A percentile compares a stretch with the other conserved stretches of the same genome.
Evolutionary conservation across 1,140 invertebrate genomes (phyloP).

Genomic region (Cydia amplana): DNA sequence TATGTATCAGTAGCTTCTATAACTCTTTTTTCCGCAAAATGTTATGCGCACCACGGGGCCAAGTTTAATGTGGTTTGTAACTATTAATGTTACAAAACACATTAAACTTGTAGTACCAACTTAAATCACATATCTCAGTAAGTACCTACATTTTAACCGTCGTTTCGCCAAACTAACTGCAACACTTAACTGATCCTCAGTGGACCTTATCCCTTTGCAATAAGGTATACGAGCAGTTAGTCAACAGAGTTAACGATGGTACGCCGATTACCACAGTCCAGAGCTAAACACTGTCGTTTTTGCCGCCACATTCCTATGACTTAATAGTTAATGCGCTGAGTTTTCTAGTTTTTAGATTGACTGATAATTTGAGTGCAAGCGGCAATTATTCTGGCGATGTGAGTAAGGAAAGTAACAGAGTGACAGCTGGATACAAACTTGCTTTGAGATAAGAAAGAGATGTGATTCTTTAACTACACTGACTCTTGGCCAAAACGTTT

Average conservation of each 20-base stretch:
- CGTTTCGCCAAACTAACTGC: not conserved
- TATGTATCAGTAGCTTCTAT: not conserved
- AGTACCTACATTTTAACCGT: not conserved
- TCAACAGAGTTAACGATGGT: not conserved
- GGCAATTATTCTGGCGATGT: not conserved
- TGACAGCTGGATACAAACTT: not conserved
- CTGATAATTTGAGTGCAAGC: conserved; percentile 13
- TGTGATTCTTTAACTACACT: too few species aligned
- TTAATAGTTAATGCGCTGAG: conserved; percentile 2
- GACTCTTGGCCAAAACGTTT: too few species aligned
- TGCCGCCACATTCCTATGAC: conserved; percentile 15
- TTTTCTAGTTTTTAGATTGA: conserved; percentile 10
- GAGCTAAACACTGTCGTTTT: conserved; percentile 4
- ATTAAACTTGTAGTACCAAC: too few species aligned
- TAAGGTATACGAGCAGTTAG: not conserved
- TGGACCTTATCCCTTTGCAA: not conserved
- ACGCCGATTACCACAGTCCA: not conserved
- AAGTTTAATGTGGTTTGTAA: too few species aligned
- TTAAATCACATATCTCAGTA: not conserved
- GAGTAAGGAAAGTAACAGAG: not conserved
- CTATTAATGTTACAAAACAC: too few species aligned
- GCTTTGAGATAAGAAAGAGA: not conserved
- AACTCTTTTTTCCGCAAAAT: not conserved
- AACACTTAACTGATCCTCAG: too few species aligned
- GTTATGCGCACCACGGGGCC: too few species aligned